A percentile compares a stretch with the other conserved stretches of the same genome.
Evolutionary conservation across 2,113 vertebrate species (phyloP).

Genomic region (Phyllostomus discolor): DNA sequence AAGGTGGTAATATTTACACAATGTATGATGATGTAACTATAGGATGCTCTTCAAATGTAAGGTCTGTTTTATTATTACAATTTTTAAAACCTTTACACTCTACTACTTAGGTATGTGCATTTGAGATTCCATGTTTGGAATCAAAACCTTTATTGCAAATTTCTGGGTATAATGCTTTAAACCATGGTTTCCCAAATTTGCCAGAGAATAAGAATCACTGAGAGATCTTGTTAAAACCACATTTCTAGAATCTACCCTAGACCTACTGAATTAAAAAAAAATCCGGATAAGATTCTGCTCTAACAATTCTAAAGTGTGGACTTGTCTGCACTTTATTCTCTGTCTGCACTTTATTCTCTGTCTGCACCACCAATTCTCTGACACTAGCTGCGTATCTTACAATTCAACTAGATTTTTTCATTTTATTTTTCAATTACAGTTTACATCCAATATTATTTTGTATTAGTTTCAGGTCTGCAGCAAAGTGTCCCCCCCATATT

Average conservation of each 20-base stretch:
- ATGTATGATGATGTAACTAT: not conserved
- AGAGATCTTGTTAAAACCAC: not conserved
- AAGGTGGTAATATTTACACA: not conserved
- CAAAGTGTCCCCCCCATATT: not conserved
- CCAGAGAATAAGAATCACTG: conserved; percentile 2
- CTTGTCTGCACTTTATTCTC: not conserved
- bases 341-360: not conserved
- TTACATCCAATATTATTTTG: not conserved
- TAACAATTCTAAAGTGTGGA: not conserved
- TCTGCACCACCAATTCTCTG: not conserved
- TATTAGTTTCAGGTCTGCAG: not conserved
- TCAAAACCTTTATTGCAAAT: conserved; percentile 5
- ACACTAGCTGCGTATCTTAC: not conserved
- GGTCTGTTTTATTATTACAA: not conserved
- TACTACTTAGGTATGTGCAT: not conserved
- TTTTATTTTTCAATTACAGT: not conserved
- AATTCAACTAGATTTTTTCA: not conserved
- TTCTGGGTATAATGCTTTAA: not conserved
- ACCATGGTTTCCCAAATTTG: not conserved
- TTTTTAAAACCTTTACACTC: not conserved
- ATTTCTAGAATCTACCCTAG: not conserved
- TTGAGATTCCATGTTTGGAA: not conserved
- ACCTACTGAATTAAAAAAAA: not conserved
- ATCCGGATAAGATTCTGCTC: not conserved
- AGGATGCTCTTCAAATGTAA: conserved; percentile 32